Evolutionary conservation across 2,797 vertebrate genomes (phyloP), one percentile per base, ranked within the genome.

Genomic region (Chrosomus eos): DNA sequence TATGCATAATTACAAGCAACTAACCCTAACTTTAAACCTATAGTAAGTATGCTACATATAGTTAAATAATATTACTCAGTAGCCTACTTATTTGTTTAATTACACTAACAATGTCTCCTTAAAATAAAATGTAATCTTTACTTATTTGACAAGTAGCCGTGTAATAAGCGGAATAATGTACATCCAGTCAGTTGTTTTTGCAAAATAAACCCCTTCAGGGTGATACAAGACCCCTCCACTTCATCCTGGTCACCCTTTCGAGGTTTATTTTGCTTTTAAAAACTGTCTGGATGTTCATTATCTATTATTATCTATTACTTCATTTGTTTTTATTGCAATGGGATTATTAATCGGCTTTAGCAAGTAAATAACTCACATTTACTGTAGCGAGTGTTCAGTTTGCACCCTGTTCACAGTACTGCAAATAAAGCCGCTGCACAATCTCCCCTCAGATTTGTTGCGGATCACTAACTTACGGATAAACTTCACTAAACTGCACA

Each of bases 401-500:
- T 38, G 13, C 18, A 53, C 3, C 28, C 28, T 40, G 33, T 55
- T 9, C 53, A 38, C 31, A 38, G 8, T 8, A 60, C 36, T 43
- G 4, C 6, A 43, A 36, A 28, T 82, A 28, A 82, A 36, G 70
- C 19, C 9, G 21, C 38, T 48, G 23, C 16, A 58, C 19, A 55
- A 55, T 86, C 64, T 70, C n/a, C 40, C 81, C 90, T 80, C 75
- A 97, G 95, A 97, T 77, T 94, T 96, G 53, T 89, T 96, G 60
- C 90, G 91, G 31, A 95, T 97, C 89, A 97, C 95, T 81, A 96
- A 96, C 89, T 91, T 96, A 80, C 90, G 92, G 3, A 95, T 96
- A 78, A 96, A 95, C 92, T 95, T 97, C 88, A 96, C 95, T 77
- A 96, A 95, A 89, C 93, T 96, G 0, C 96, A 96, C 91, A 96